phyloP scores from a whole-genome alignment of 2,113 vertebrate genomes.

The Gorsachius goisagi region DNA sequence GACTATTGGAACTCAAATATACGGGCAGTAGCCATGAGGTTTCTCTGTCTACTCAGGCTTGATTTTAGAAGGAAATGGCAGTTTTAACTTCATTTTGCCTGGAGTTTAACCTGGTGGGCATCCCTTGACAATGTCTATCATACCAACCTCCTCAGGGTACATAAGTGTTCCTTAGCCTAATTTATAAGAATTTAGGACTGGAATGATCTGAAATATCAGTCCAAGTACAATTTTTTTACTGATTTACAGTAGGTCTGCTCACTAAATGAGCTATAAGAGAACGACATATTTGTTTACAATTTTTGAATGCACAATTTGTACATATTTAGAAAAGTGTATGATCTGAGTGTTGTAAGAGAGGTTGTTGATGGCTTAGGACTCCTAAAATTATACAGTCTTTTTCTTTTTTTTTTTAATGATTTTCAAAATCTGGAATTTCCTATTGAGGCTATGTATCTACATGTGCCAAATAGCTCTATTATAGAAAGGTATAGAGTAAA shows the following conservation, averaged over 20 bases:
- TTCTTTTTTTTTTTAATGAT: too few relatives aligned
- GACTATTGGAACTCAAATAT: neutral
- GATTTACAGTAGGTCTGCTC: neutral
- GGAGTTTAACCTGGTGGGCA: neutral
- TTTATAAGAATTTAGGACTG: neutral
- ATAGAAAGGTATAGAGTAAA: neutral
- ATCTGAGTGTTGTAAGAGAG: neutral
- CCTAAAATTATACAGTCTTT: neutral
- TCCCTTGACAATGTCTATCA: neutral
- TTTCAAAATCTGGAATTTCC: neutral
- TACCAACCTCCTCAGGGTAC: neutral
- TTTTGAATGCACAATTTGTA: neutral
- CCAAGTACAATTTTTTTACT: neutral
- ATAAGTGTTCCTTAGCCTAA: neutral
- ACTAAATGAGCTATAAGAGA: neutral
- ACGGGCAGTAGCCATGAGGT: neutral
- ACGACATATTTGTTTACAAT: neutral
- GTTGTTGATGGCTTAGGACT: neutral
- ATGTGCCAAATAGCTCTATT: neutral
- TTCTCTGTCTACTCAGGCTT: neutral
- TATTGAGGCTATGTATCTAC: neutral
- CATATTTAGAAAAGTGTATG: neutral
- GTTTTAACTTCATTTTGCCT: slow-evolving; percentile 11
- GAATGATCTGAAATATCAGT: neutral
- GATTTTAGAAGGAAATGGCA: slow-evolving; percentile 32